Percentiles rank a stretch among this genome's conserved stretches.
phyloP scores from a whole-genome alignment of 2,888 invertebrate species.

The Deroplatys truncata region DNA sequence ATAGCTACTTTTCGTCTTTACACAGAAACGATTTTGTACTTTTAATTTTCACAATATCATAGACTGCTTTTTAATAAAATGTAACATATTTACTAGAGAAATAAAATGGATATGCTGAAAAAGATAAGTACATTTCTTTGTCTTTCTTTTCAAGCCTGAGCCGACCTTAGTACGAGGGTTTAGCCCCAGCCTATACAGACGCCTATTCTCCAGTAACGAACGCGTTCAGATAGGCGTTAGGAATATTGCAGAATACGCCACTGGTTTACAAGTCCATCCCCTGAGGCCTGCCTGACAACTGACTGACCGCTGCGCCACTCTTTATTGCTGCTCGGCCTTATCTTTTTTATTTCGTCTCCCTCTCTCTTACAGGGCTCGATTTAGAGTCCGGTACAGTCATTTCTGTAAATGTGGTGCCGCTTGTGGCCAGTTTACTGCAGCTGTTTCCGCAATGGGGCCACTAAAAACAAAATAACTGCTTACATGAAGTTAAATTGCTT shows the following conservation, averaged over 20 bases:
- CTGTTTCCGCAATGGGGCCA: background rate
- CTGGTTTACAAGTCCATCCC: background rate
- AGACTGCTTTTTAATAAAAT: too few relatives aligned
- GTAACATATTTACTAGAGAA: too few relatives aligned
- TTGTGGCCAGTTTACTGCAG: background rate
- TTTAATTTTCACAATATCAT: too few relatives aligned
- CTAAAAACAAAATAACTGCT: background rate
- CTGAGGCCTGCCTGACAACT: background rate
- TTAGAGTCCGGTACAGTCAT: background rate
- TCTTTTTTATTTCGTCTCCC: background rate
- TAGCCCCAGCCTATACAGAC: too few relatives aligned
- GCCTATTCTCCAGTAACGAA: too few relatives aligned
- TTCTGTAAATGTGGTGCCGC: background rate
- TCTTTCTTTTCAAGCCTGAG: too few relatives aligned
- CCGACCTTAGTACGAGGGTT: too few relatives aligned
- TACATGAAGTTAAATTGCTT: background rate
- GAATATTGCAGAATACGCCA: background rate
- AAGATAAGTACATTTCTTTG: too few relatives aligned
- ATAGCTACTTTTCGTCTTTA: too few relatives aligned
- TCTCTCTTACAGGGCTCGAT: background rate
- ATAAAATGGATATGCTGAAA: too few relatives aligned
- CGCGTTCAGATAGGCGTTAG: too few relatives aligned
- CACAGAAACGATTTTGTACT: too few relatives aligned
- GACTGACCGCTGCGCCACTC: background rate
- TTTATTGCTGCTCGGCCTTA: background rate